These are phyloP conservation scores for Ethmia dodecea DNA, from an alignment of 2,888 invertebrate genomes.

Conservation along the genomic window DNA sequence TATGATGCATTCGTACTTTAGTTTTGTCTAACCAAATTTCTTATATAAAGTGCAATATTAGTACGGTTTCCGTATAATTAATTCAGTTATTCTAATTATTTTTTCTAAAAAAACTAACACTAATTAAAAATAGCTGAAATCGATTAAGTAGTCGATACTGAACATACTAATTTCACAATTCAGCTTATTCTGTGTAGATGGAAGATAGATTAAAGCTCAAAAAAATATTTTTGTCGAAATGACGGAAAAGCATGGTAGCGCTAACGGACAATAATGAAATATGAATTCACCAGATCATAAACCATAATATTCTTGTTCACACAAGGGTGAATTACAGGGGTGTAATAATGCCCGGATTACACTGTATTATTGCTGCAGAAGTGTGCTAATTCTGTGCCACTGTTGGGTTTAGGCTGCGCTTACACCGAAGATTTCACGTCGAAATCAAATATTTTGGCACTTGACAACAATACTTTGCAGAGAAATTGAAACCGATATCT, in stretches of 20 bases:
- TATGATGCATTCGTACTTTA: too few species aligned
- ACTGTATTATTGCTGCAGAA: conserved; percentile 24
- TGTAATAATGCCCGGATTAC: conserved; percentile 35
- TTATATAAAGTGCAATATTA: too few species aligned
- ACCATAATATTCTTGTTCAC: too few species aligned
- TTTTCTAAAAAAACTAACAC: too few species aligned
- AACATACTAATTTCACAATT: neutral
- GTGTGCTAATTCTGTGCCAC: conserved; percentile 22
- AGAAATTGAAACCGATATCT: too few species aligned
- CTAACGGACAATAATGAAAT: conserved; percentile 4
- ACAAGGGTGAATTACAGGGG: conserved; percentile 13
- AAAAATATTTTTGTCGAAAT: neutral
- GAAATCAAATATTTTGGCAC: conserved; percentile 15
- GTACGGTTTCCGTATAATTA: too few species aligned
- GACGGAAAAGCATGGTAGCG: neutral
- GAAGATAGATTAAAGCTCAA: too few species aligned
- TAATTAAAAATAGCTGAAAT: too few species aligned
- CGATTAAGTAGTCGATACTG: too few species aligned
- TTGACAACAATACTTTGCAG: conserved; percentile 12
- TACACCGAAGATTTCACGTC: conserved; percentile 6
- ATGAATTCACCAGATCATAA: neutral
- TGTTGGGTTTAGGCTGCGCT: conserved; percentile 9
- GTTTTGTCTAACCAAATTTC: too few species aligned
- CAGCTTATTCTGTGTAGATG: too few species aligned
- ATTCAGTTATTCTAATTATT: too few species aligned